These are phyloP conservation scores for Campoletis raptor DNA, from an alignment of 2,888 invertebrate species.

Conservation along the genomic window DNA sequence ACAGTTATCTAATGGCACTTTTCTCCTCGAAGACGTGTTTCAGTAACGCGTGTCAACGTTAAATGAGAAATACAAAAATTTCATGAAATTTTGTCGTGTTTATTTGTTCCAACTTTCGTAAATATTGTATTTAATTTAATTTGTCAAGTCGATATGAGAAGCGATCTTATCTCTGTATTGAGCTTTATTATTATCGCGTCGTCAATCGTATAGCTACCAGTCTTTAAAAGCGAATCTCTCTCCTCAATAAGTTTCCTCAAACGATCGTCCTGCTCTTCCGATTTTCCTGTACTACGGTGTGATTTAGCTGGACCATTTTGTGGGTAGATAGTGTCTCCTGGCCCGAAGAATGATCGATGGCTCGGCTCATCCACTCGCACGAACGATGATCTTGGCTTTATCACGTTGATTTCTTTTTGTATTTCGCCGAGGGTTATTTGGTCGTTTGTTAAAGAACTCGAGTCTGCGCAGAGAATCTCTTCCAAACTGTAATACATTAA, in stretches of 20 bases:
- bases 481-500: slow-evolving; percentile 75
- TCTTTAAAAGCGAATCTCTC: slow-evolving; percentile 85
- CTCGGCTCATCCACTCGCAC: slow-evolving; percentile 50
- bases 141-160: slow-evolving; percentile 84
- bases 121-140: neutral
- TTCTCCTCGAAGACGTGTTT: slow-evolving; percentile 6
- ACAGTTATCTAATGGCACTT: slow-evolving; percentile 44
- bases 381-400: slow-evolving; percentile 75
- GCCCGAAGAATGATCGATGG: slow-evolving; percentile 31
- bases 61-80: neutral
- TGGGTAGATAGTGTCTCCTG: slow-evolving; percentile 64
- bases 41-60: no score
- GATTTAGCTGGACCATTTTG: slow-evolving; percentile 68
- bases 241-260: slow-evolving; percentile 85
- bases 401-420: slow-evolving; percentile 80
- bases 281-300: slow-evolving; percentile 73
- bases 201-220: slow-evolving; percentile 85
- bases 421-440: slow-evolving; percentile 79
- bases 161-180: slow-evolving; percentile 86
- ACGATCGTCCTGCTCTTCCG: slow-evolving; percentile 85
- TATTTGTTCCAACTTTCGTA: neutral
- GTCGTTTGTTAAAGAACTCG: slow-evolving; percentile 79
- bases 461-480: slow-evolving; percentile 79
- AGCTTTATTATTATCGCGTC: slow-evolving; percentile 85
- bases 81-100: neutral